Base-by-base conservation (phyloP, 2,888 invertebrate species). In the Pheosia gnoma region DNA sequence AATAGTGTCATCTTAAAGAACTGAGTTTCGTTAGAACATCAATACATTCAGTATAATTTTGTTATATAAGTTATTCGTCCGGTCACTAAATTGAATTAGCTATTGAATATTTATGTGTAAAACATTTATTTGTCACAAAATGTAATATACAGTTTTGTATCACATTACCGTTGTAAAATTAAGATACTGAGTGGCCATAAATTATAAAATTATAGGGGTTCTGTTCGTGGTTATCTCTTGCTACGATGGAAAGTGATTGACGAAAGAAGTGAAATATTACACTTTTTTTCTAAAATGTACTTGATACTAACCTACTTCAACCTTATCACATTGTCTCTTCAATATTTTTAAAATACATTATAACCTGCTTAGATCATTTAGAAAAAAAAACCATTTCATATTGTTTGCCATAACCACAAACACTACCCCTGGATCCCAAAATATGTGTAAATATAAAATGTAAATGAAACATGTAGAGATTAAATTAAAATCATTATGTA, bases 181-280 rank as follows among this genome's bases (percentile, higher is more conserved):
- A 91, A 89, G 89, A 85, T 86, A 87, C 83, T 88, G 87, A 89
- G 92, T 90, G 93, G 92, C 91, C 91, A 93, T 93, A 92, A 86
- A 86, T 81, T 81, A 59, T n/a, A 62, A 74, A 76, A 54, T 37
- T 80, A 78, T 66, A 73, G 78, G 78, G 79, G 76, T 67, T 71
- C 68, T 84, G 84, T 86, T 81, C 82, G 83, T 83, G 80, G 77
- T 81, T 78, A 74, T 72, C 66, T 59, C 39, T 52, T 52, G 52
- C 9, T 36, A 25, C 6, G 36, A 3, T n/a, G 37, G 37, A 36
- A 36, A 36, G 52, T 52, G 36, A 52, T 10, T 43, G 43, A 43
- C 43, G 9, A 9, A 43, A 43, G 9, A 43, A 9, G 4, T 9
- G 10, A 43, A 8, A 43, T 9, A 43, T 43, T 43, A 9, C 43